Evolutionary conservation across 2,888 invertebrate genomes (phyloP).

Genomic region (Lapara coniferarum): DNA sequence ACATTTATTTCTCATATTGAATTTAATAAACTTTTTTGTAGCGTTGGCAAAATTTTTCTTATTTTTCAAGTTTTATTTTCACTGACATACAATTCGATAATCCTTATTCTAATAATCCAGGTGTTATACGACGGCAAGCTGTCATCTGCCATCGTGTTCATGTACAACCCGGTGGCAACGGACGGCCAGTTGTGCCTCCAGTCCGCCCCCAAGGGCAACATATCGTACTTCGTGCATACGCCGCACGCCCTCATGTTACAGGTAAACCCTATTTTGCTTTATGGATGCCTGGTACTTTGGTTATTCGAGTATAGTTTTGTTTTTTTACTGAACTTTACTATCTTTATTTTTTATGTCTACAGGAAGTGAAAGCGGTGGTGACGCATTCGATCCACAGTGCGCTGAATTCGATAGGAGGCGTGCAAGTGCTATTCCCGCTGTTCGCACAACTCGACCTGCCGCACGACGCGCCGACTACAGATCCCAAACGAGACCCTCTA

Average conservation of each 20-base stretch:
- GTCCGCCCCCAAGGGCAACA: slow-evolving; percentile 98
- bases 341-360: slow-evolving; percentile 36
- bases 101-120: slow-evolving; percentile 73
- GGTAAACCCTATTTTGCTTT: slow-evolving; percentile 76
- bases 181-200: slow-evolving; percentile 99
- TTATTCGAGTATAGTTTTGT: neutral
- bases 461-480: slow-evolving; percentile 91
- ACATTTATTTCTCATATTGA: too few relatives aligned
- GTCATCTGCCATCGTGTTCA: slow-evolving; percentile 98
- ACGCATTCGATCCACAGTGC: slow-evolving; percentile 99
- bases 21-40: too few relatives aligned
- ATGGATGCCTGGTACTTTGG: slow-evolving; percentile 46
- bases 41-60: too few relatives aligned
- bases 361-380: slow-evolving; percentile 99
- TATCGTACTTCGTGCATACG: slow-evolving; percentile 99
- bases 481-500: slow-evolving; percentile 93
- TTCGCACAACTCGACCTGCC: slow-evolving; percentile 98
- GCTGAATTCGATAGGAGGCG: slow-evolving; percentile 99
- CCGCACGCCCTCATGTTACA: slow-evolving; percentile 99
- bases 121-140: slow-evolving; percentile 99
- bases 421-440: slow-evolving; percentile 98
- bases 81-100: neutral
- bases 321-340: neutral
- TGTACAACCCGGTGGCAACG: slow-evolving; percentile 99
- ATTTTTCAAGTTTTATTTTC: too few relatives aligned